Conservation (phyloP, 2,113 vertebrate species). For the Rhinoptilus africanus region DNA sequence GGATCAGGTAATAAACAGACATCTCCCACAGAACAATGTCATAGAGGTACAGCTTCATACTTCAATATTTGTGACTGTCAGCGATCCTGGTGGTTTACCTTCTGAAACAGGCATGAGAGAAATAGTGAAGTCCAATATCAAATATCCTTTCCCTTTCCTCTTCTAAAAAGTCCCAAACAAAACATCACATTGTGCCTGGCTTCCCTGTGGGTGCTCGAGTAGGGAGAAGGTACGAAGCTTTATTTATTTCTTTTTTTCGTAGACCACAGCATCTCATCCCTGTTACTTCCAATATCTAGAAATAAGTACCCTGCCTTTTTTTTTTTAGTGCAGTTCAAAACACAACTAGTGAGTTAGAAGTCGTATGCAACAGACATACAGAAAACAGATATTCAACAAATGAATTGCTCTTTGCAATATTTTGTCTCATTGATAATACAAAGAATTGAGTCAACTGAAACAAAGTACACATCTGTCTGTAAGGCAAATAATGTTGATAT, state of each 20-base stretch:
- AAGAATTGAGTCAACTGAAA: neutral
- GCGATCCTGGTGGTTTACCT: rapidly evolving
- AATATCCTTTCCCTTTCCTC: neutral
- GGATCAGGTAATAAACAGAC: neutral
- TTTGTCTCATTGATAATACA: neutral
- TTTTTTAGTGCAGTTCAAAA: neutral
- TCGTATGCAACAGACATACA: neutral
- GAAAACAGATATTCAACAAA: neutral
- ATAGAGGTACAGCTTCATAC: neutral
- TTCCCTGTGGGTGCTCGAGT: neutral
- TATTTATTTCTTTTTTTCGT: neutral
- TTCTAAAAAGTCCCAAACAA: neutral
- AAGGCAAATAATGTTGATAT: neutral
- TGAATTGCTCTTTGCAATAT: neutral
- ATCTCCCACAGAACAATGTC: neutral
- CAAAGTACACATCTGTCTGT: neutral
- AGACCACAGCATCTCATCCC: neutral
- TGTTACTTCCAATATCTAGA: neutral
- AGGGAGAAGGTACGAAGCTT: neutral
- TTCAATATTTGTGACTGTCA: neutral
- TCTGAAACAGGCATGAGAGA: neutral
- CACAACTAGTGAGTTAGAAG: neutral
- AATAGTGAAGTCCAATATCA: neutral
- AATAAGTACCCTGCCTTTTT: neutral
- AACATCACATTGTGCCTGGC: neutral